A percentile compares a stretch with the other conserved stretches of the same genome.
phyloP scores from a whole-genome alignment of 2,113 vertebrate genomes.

The Daphoenositta chrysoptera region DNA sequence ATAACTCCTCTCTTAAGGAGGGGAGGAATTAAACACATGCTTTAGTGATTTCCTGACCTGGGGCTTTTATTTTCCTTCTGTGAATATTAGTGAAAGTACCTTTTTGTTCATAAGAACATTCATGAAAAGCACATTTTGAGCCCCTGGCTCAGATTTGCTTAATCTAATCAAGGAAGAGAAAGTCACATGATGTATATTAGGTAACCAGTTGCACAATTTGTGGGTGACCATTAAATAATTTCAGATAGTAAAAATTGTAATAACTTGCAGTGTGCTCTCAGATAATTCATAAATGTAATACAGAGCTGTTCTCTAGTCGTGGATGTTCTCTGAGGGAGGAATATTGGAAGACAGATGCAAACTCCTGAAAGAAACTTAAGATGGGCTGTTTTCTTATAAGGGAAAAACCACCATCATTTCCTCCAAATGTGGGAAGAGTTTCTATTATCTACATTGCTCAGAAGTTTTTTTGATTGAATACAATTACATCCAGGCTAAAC shows the following conservation, averaged over 20 bases:
- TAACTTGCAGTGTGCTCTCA: background rate
- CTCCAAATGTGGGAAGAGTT: background rate
- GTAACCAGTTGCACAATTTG: constrained; percentile 4
- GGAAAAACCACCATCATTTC: background rate
- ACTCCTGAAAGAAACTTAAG: background rate
- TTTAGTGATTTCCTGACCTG: constrained; percentile 62
- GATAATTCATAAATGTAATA: background rate
- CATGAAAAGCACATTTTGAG: constrained; percentile 50
- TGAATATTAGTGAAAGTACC: constrained; percentile 61
- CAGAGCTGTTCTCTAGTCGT: background rate
- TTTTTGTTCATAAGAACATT: constrained; percentile 45
- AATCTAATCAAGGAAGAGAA: constrained; percentile 53
- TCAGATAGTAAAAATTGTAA: background rate
- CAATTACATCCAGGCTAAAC: background rate
- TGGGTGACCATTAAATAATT: constrained; percentile 1
- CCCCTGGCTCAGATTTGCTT: constrained; percentile 36
- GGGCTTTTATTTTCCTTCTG: constrained; percentile 60
- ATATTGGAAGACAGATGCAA: background rate
- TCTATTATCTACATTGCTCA: background rate
- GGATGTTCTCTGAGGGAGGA: background rate
- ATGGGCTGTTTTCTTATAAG: background rate
- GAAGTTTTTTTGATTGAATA: background rate
- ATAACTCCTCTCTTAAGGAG: constrained; percentile 8
- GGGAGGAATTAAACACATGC: constrained; percentile 49
- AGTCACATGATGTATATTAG: background rate